Percentiles rank a stretch among this genome's conserved stretches.
These are phyloP conservation scores for Teleopsis dalmanni DNA, from an alignment of 1,140 invertebrate species.

Conservation along the genomic window DNA sequence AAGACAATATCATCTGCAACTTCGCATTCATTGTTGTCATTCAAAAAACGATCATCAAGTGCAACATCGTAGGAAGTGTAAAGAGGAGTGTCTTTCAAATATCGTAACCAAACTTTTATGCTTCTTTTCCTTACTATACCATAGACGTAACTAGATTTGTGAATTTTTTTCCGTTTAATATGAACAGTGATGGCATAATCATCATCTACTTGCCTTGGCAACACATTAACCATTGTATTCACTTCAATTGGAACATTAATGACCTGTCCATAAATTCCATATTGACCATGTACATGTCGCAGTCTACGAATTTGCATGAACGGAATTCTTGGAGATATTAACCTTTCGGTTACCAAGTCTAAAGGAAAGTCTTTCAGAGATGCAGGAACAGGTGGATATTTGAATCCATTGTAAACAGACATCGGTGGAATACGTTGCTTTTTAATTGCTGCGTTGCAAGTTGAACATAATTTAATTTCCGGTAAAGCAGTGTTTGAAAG, in stretches of 20 bases:
- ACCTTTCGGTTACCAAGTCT: too few species aligned
- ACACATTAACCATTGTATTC: conserved; percentile 25
- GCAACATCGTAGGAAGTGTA: conserved; percentile 3
- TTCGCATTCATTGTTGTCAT: conserved; percentile 12
- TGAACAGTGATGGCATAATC: conserved; percentile 26
- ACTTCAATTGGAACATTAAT: too few species aligned
- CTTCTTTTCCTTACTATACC: too few species aligned
- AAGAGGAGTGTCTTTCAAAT: conserved; percentile 5
- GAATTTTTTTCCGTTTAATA: conserved; percentile 25
- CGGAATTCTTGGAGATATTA: too few species aligned
- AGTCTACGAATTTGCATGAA: too few species aligned
- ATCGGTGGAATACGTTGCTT: too few species aligned
- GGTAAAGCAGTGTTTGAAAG: conserved; percentile 11
- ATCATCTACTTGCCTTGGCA: conserved; percentile 26
- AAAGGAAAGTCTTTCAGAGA: too few species aligned
- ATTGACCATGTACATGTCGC: too few species aligned
- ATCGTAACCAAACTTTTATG: conserved; percentile 2
- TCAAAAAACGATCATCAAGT: conserved; percentile 2
- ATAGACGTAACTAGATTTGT: conserved; percentile 13
- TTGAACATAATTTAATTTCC: conserved; percentile 16
- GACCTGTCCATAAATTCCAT: too few species aligned
- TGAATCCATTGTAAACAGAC: too few species aligned
- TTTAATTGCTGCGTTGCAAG: conserved; percentile 15
- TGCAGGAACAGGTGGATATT: too few species aligned
- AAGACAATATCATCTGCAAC: too few species aligned